A percentile compares a stretch with the other conserved stretches of the same genome.
These are phyloP conservation scores for Gambusia affinis DNA, from an alignment of 2,113 vertebrate genomes.

Conservation along the genomic window DNA sequence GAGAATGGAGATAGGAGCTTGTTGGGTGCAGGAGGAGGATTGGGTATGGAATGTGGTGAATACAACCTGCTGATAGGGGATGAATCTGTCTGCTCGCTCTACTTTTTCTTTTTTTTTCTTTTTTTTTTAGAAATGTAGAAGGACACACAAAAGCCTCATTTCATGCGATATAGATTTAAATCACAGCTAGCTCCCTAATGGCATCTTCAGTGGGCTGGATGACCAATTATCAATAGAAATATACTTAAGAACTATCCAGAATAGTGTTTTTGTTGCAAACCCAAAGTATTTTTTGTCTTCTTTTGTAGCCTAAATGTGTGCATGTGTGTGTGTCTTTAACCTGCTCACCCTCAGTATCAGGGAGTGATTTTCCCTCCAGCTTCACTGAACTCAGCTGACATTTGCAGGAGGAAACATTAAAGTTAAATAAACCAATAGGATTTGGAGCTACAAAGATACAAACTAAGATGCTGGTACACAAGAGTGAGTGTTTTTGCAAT, in stretches of 20 bases:
- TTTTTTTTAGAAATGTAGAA: neutral
- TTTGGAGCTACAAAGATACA: slow-evolving; percentile 5
- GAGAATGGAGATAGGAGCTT: slow-evolving; percentile 47
- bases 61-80: slow-evolving; percentile 29
- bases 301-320: neutral
- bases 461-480: slow-evolving; percentile 20
- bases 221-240: no score
- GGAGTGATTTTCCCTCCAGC: slow-evolving; percentile 49
- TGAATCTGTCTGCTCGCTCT: slow-evolving; percentile 13
- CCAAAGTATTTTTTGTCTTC: neutral
- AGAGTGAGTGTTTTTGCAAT: slow-evolving; percentile 1
- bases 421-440: slow-evolving; percentile 46
- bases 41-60: slow-evolving; percentile 28
- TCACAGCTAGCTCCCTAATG: neutral
- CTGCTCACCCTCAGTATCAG: slow-evolving; percentile 25
- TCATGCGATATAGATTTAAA: neutral
- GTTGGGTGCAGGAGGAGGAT: slow-evolving; percentile 23
- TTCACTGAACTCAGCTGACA: slow-evolving; percentile 53
- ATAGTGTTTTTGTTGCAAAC: slow-evolving; percentile 20
- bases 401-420: slow-evolving; percentile 52
- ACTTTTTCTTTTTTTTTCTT: neutral
- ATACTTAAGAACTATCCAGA: neutral
- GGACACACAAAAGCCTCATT: neutral
- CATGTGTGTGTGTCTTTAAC: slow-evolving; percentile 29
- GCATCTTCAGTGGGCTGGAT: no score